Percentiles rank a stretch among this genome's conserved stretches.
Evolutionary conservation across 1,140 invertebrate genomes (phyloP).

Genomic region (Drosophila navojoa): DNA sequence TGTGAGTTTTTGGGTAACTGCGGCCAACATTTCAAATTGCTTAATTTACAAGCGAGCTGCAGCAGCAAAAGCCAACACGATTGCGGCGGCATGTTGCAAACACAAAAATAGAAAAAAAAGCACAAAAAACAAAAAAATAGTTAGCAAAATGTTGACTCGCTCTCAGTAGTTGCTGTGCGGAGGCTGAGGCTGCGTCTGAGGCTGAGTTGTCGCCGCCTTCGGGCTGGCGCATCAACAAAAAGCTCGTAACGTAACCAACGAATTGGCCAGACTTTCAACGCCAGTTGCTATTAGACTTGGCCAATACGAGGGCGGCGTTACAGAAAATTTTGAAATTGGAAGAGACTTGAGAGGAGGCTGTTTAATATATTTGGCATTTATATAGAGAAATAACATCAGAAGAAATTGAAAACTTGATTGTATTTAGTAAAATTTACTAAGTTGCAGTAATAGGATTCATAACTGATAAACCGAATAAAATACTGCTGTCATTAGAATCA

Average conservation of each 20-base stretch:
- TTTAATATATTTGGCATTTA: not conserved
- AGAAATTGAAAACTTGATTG: too few relatives aligned
- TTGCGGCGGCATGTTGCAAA: slow-evolving; percentile 19
- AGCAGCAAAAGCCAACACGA: slow-evolving; percentile 51
- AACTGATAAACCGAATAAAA: too few relatives aligned
- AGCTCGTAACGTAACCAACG: slow-evolving; percentile 34
- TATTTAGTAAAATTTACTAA: too few relatives aligned
- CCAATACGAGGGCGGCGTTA: not conserved
- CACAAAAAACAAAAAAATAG: slow-evolving; percentile 52
- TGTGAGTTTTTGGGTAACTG: slow-evolving; percentile 24
- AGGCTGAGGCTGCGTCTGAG: not conserved
- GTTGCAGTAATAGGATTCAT: too few relatives aligned
- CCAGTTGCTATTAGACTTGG: slow-evolving; percentile 5
- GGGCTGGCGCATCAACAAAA: slow-evolving; percentile 21
- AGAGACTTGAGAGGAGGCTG: not conserved
- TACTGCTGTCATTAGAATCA: too few relatives aligned
- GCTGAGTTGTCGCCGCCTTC: slow-evolving; percentile 2
- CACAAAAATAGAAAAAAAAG: slow-evolving; percentile 19
- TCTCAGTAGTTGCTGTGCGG: slow-evolving; percentile 45
- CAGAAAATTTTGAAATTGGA: not conserved
- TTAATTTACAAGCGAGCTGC: slow-evolving; percentile 75
- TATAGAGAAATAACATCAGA: too few relatives aligned
- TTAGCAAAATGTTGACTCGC: slow-evolving; percentile 71
- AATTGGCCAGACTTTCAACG: slow-evolving; percentile 68
- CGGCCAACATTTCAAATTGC: slow-evolving; percentile 78